A percentile compares a stretch with the other conserved stretches of the same genome.
These are phyloP conservation scores for Cantharis flavilabris DNA, from an alignment of 2,888 invertebrate genomes.

Conservation along the genomic window DNA sequence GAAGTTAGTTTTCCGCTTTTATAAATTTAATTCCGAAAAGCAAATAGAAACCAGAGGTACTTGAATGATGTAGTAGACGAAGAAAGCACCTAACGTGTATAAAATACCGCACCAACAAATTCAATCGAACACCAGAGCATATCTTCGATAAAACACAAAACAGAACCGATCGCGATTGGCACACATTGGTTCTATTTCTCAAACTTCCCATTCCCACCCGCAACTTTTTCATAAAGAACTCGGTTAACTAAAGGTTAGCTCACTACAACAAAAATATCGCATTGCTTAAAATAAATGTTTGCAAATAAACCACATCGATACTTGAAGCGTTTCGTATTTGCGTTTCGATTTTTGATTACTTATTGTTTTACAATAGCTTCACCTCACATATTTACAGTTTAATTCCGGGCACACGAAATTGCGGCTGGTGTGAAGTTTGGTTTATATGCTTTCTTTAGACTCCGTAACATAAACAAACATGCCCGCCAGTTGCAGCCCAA, in stretches of 20 bases:
- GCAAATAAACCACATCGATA: not conserved
- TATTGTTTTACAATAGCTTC: slow-evolving; percentile 18
- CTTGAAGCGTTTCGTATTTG: not conserved
- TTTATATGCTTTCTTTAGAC: slow-evolving; percentile 52
- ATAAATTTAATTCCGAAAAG: slow-evolving; percentile 23
- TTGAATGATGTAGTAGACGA: slow-evolving; percentile 22
- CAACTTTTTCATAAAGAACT: slow-evolving; percentile 12
- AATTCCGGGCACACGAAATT: slow-evolving; percentile 41
- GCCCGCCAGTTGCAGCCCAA: slow-evolving; percentile 46
- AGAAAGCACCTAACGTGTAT: slow-evolving; percentile 27
- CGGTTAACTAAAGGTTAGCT: slow-evolving; percentile 28
- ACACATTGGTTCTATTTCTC: slow-evolving; percentile 36
- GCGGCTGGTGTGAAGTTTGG: slow-evolving; percentile 40
- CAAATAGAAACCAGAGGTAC: slow-evolving; percentile 15
- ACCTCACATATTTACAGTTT: slow-evolving; percentile 29
- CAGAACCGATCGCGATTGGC: slow-evolving; percentile 38
- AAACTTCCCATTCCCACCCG: slow-evolving; percentile 27
- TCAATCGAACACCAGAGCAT: slow-evolving; percentile 37
- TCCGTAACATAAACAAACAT: slow-evolving; percentile 54
- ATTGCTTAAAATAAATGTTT: not conserved
- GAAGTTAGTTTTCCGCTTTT: slow-evolving; percentile 22
- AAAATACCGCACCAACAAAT: slow-evolving; percentile 34
- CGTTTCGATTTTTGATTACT: not conserved
- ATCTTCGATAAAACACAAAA: slow-evolving; percentile 37
- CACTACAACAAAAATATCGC: slow-evolving; percentile 10